These are phyloP conservation scores for Cataglyphis cursor DNA, from an alignment of 2,888 invertebrate species.

Conservation along the genomic window DNA sequence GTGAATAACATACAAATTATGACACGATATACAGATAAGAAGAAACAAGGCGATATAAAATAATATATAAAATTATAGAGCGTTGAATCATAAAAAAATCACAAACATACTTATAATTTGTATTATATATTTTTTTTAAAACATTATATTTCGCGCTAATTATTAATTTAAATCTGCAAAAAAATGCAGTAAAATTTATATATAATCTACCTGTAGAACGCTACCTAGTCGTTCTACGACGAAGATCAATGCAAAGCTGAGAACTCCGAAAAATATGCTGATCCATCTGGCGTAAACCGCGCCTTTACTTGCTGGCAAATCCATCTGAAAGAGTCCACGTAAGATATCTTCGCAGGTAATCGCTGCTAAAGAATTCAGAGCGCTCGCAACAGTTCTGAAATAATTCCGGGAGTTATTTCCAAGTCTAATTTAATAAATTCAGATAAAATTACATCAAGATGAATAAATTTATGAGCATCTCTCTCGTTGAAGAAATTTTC, in stretches of 20 bases:
- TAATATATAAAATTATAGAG: neutral
- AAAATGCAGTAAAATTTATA: neutral
- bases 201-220: slow-evolving; percentile 90
- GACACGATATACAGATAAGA: neutral
- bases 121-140: no score
- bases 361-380: slow-evolving; percentile 96
- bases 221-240: slow-evolving; percentile 95
- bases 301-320: slow-evolving; percentile 92
- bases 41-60: neutral
- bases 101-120: no score
- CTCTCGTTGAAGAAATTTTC: neutral
- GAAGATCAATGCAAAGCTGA: slow-evolving; percentile 94
- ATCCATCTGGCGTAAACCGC: slow-evolving; percentile 91
- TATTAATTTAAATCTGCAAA: neutral
- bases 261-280: slow-evolving; percentile 91
- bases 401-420: neutral
- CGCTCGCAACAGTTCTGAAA: slow-evolving; percentile 97
- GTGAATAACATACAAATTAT: neutral
- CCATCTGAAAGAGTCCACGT: slow-evolving; percentile 90
- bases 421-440: neutral
- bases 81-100: no score
- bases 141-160: neutral
- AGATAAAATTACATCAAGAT: neutral
- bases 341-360: slow-evolving; percentile 96
- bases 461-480: neutral